Evolutionary conservation across 1,140 invertebrate genomes (phyloP).

Genomic region (Drosophila arawakana): DNA sequence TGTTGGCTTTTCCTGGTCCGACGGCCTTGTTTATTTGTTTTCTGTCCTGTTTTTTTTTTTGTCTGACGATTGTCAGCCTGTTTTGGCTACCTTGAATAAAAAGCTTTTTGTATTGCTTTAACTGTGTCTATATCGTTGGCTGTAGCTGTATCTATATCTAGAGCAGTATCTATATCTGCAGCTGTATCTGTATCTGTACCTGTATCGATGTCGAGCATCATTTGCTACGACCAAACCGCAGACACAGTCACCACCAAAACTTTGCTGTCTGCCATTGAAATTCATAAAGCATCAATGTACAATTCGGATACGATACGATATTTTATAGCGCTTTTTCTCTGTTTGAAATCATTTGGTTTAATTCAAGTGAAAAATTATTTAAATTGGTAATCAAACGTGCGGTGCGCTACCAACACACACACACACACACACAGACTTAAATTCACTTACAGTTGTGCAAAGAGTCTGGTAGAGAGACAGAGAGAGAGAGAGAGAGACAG

Average conservation of each 20-base stretch:
- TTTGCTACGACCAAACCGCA: conserved; percentile 41
- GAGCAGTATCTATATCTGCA: conserved; percentile 11
- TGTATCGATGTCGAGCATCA: conserved; percentile 29
- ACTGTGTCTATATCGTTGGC: conserved; percentile 1
- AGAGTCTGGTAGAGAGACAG: neutral
- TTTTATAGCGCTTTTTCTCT: conserved; percentile 54
- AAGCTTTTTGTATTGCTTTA: conserved; percentile 19
- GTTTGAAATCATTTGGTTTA: conserved; percentile 80
- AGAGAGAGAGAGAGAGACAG: no score
- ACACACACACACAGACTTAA: conserved; percentile 12
- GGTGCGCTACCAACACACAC: conserved; percentile 26
- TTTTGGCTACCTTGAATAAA: conserved; percentile 37
- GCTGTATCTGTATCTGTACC: conserved; percentile 42
- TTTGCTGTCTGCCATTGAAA: conserved; percentile 73
- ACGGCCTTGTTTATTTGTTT: conserved; percentile 61
- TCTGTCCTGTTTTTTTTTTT: conserved; percentile 25
- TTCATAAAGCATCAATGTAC: conserved; percentile 76
- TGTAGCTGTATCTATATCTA: conserved; percentile 2
- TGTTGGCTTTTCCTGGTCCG: conserved; percentile 61
- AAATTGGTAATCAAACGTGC: conserved; percentile 81
- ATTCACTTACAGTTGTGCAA: neutral
- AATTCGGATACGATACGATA: conserved; percentile 6
- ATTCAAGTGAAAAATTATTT: conserved; percentile 83
- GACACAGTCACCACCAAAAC: conserved; percentile 50
- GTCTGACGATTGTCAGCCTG: conserved; percentile 44